Evolutionary conservation across 1,140 invertebrate genomes (phyloP).

Genomic region (Ceratitis capitata): DNA sequence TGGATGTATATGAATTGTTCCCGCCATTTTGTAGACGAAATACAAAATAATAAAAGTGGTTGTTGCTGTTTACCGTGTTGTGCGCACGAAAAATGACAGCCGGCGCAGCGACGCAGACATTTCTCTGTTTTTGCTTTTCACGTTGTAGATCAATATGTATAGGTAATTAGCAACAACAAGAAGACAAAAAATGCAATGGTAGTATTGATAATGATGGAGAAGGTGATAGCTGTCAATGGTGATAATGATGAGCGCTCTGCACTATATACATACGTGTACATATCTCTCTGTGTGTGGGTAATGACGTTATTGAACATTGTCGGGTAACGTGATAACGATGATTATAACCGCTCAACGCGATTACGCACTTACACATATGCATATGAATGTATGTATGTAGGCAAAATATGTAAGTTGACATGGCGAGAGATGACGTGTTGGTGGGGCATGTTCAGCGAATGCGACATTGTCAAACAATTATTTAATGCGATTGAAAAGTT

Average conservation of each 20-base stretch:
- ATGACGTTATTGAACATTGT: background rate
- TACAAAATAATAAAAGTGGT: conserved; percentile 6
- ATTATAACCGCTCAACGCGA: background rate
- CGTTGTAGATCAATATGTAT: background rate
- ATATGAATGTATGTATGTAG: background rate
- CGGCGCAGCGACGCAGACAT: background rate
- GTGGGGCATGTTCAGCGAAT: background rate
- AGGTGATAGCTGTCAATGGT: background rate
- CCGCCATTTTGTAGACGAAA: conserved; percentile 34
- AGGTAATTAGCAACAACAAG: background rate
- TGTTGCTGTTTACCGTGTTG: background rate
- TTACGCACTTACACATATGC: background rate
- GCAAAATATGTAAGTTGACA: no score
- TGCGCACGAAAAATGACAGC: conserved; percentile 3
- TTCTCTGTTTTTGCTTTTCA: background rate
- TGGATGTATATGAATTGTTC: conserved; percentile 7
- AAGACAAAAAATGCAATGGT: background rate
- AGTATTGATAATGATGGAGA: background rate
- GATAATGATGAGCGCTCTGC: background rate
- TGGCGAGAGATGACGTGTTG: background rate
- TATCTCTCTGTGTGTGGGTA: background rate
- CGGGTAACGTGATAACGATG: background rate
- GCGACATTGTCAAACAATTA: no score
- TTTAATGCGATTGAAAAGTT: no score
- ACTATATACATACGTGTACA: background rate